phyloP scores from a whole-genome alignment of 2,888 invertebrate genomes.

The Nebria brevicollis region DNA sequence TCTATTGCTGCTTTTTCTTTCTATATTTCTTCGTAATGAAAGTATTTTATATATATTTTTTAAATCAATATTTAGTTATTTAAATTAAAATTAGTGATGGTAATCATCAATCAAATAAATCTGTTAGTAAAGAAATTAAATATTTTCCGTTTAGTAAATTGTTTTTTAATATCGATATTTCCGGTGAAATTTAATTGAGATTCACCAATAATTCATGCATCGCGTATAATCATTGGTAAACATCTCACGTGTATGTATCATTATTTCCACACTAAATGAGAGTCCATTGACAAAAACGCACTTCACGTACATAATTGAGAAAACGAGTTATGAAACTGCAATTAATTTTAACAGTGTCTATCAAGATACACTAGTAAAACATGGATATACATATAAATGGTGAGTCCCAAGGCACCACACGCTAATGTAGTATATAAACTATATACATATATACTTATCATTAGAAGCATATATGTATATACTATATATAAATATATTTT shows the following conservation, averaged over 20 bases:
- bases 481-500: background rate
- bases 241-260: background rate
- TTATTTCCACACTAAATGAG: background rate
- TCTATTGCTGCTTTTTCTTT: too few relatives aligned
- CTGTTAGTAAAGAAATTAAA: background rate
- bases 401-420: background rate
- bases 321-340: background rate
- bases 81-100: too few relatives aligned
- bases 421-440: background rate
- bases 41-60: too few relatives aligned
- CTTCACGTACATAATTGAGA: background rate
- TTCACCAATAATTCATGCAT: background rate
- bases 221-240: background rate
- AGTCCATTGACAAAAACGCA: background rate
- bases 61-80: too few relatives aligned
- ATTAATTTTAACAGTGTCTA: background rate
- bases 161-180: background rate
- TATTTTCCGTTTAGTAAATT: background rate
- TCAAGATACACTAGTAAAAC: background rate
- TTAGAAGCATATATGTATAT: slow-evolving; percentile 5
- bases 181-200: slow-evolving; percentile 1
- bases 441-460: background rate
- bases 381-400: background rate
- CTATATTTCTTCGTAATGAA: too few relatives aligned
- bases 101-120: background rate